Evolutionary conservation across 2,888 invertebrate genomes (phyloP), one percentile per base, ranked within the genome.

Genomic region (Megastigmus dorsalis): DNA sequence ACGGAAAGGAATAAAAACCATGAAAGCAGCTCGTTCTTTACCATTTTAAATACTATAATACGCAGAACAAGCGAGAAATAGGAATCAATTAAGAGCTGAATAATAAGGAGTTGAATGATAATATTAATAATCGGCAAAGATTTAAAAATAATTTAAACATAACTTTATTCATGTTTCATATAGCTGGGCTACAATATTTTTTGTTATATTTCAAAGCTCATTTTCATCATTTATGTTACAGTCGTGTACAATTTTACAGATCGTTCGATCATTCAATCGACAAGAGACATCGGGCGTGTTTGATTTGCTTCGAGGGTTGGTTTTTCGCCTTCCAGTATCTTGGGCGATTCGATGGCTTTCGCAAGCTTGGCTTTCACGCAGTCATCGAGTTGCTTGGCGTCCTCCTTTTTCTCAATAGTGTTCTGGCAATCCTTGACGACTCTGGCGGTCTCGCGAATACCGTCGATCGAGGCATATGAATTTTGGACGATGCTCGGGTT

Each of bases 251-350:
- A 63, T 30, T 50, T n/a, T n/a, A n/a, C n/a, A n/a, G n/a, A 41
- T 38, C 2, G 28, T 52, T 30, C 52, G 41, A 43, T 43, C 13
- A 18, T 43, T 60, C 9, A 38, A 48, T 26, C 7, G 38, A 10
- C 15, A n/a, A 41, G 20, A 18, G 2, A 41, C n/a, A 38, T 63
- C 57, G 28, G 15, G 33, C 4, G n/a, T 2, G 63, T 1, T 67
- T 68, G 13, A n/a, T n/a, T n/a, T 3, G 59, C 26, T 5, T 70
- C 71, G 5, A 30, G 13, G 9, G n/a, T n/a, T n/a, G 60, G 36
- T 9, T 67, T 71, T 26, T 76, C 72, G 23, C 72, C 75, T 3
- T 77, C 77, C n/a, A 77, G 54, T 1, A 77, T 5, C 20, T 74
- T 71, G 5, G 77, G 77, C 2, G 13, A 15, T 5, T 71, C 74